Base-by-base conservation (phyloP, 2,888 invertebrate species). In the Clostera curtula region DNA sequence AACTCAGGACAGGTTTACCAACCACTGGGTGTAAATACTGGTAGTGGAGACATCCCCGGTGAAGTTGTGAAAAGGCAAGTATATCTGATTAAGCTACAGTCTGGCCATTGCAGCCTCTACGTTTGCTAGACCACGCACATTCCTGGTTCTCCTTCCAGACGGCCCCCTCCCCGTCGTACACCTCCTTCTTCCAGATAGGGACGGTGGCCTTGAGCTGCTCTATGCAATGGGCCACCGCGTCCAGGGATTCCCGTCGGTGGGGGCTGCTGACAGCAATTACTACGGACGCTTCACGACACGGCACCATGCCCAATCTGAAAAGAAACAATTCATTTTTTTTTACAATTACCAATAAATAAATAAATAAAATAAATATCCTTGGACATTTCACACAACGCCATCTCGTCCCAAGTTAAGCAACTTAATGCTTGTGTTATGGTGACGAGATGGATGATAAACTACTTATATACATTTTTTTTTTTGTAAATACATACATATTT, bases 151-250 rank as follows among this genome's bases (percentile, higher is more conserved):
- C 91, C 71, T 94, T 94, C 94, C 94, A 95, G 8, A 84, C 79
- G 0, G 76, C 70, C 0, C 83, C 73, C 11, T 87, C 72, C 25
- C 86, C 85, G 12, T 76, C 86, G 67, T 97, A 97, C 12, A 93
- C 83, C 84, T 98, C 97, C 68, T 96, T 96, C 74, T 98, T 98
- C 97, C 97, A 98, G 34, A 98, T 95, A 0, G 98, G 97, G 15
- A 97, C 97, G 12, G 86, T 86, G 29, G 90, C 88, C 68, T 98
- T 98, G 1, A 98, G 83, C 29, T 86, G 86, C 47, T 98, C 92
- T 41, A 98, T 95, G 44, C 93, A 91, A 76, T 85, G 91, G 25
- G 91, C 86, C 0, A 95, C 92, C 2, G 97, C 95, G 47, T 90
- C 88, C 4, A 97, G 80, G 0, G 96, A 91, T 29, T 93, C 93